These are phyloP conservation scores for Sylvietta virens DNA, from an alignment of 2,113 vertebrate species.

Conservation along the genomic window DNA sequence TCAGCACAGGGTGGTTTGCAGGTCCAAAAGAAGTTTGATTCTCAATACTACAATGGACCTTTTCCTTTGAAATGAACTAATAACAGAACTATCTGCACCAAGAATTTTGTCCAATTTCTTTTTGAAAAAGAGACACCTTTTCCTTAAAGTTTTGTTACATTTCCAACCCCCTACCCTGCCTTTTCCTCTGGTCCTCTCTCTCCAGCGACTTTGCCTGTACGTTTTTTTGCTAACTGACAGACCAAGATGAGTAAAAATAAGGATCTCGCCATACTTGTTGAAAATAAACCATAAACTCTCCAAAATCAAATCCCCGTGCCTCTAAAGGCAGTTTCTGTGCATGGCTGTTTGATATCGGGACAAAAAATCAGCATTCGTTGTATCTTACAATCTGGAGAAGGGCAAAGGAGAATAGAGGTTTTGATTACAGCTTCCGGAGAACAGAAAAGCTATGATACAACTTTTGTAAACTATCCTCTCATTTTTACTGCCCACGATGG, in stretches of 20 bases:
- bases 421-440: neutral
- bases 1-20: accelerated
- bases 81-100: neutral
- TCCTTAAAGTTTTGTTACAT: neutral
- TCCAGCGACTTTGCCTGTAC: neutral
- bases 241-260: neutral
- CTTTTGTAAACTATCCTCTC: neutral
- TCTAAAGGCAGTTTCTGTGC: neutral
- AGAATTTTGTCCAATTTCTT: neutral
- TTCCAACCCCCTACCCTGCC: neutral
- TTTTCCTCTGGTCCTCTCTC: neutral
- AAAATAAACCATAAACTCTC: neutral
- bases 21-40: neutral
- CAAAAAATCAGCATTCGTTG: neutral
- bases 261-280: neutral
- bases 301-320: neutral
- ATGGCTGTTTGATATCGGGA: neutral
- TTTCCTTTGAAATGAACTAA: neutral
- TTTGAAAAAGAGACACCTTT: neutral
- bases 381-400: neutral
- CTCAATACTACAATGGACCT: neutral
- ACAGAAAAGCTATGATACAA: neutral
- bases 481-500: neutral
- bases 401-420: neutral
- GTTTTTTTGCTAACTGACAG: neutral